Evolutionary conservation across 2,888 invertebrate genomes (phyloP).

Genomic region (Sarcophaga caerulescens): DNA sequence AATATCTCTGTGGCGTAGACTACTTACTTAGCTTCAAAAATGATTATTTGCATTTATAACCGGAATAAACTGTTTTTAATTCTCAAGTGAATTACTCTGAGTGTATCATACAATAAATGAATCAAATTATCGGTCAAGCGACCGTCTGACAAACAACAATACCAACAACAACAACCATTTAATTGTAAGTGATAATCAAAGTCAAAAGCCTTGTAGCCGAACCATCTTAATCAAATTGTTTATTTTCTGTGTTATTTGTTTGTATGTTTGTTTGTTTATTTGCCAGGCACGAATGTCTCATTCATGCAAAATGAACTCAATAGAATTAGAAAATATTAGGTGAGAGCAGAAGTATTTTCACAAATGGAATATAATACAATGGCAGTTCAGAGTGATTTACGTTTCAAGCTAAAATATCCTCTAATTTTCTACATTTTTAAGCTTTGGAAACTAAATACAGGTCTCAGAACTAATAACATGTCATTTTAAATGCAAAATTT

Average conservation of each 20-base stretch:
- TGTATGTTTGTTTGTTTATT: background rate
- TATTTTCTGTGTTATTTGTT: background rate
- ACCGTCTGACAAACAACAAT: background rate
- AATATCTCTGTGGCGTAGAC: no score
- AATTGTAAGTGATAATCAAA: conserved; percentile 52
- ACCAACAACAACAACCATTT: conserved; percentile 15
- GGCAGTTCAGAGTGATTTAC: background rate
- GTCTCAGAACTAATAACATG: no score
- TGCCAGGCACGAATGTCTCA: conserved; percentile 11
- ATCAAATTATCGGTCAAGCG: background rate
- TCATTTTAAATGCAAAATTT: no score
- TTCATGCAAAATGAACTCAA: background rate
- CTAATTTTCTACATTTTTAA: no score
- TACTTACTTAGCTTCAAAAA: no score
- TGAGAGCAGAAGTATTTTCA: background rate
- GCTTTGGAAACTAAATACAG: no score
- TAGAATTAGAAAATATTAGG: background rate
- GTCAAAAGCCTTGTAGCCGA: conserved; percentile 14
- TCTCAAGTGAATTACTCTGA: background rate
- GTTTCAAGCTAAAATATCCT: no score
- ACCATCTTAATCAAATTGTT: conserved; percentile 51
- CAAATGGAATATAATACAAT: background rate
- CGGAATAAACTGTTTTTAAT: no score
- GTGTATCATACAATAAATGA: background rate
- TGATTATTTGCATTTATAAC: no score